Evolutionary conservation across 1,140 invertebrate species (phyloP), one percentile per base, ranked within the genome.

Genomic region (Zaprionus capensis): DNA sequence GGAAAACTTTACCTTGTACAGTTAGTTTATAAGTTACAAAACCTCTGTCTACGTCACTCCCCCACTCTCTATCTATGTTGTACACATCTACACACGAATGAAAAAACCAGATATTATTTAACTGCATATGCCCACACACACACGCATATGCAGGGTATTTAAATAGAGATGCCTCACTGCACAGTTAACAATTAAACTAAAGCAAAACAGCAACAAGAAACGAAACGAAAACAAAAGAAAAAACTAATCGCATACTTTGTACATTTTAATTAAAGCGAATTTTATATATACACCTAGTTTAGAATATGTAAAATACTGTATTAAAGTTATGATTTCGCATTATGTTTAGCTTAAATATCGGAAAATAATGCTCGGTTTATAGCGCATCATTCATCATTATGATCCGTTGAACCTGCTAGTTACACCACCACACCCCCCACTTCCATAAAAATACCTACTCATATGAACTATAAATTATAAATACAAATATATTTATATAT

Each of bases 251-350:
- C 62, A 59, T 74, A 56, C 69, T 46, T 56, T 76, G 68, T 75
- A 75, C 67, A 75, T 76, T 76, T 71, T 58, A 64, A 70, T 75
- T 71, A 71, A 76, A 59, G 68, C 73, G 73, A 76, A 76, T 76
- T 76, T 65, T 63, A 80, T 65, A 82, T 65, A 62, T 61, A 24
- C 55, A 41, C 57, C 31, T 69, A 78, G 61, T 70, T 71, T 82
- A 85, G 82, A 49, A 56, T 72, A 72, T 88, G 78, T 90, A 81
- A 81, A 88, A 72, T 78, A 78, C 67, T 88, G 84, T 90, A 88
- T 88, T 88, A 90, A 88, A 88, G 78, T 81, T 85, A 80, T 74
- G 69, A 76, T 61, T 51, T 72, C 67, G 74, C 69, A 67, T 73
- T 68, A 67, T 57, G 63, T 77, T 41, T 76, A 76, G 68, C 49